phyloP scores from a whole-genome alignment of 2,797 vertebrate genomes.

The Schizopygopsis pylzovi region DNA sequence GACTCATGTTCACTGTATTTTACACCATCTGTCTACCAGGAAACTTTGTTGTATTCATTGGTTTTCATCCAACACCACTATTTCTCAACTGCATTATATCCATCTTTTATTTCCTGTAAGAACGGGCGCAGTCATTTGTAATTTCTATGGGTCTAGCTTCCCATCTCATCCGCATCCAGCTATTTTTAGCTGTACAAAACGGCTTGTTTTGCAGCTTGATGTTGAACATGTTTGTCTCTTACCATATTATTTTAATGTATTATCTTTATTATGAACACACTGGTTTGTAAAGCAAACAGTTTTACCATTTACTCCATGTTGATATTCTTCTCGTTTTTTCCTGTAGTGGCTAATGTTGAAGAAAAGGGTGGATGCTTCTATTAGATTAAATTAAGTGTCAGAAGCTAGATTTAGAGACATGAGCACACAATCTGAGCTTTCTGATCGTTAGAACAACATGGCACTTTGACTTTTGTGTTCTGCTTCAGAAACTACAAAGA shows the following conservation, averaged over 20 bases:
- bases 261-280: not conserved
- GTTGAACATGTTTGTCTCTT: not conserved
- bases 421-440: not conserved
- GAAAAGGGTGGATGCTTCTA: not conserved
- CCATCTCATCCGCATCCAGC: not conserved
- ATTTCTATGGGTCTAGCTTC: not conserved
- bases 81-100: not conserved
- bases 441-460: not conserved
- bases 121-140: not conserved
- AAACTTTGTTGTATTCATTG: not conserved
- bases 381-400: not conserved
- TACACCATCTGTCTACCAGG: not conserved
- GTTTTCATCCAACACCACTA: not conserved
- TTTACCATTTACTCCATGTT: not conserved
- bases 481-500: constrained; percentile 10
- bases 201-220: not conserved
- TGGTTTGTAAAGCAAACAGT: not conserved
- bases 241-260: not conserved
- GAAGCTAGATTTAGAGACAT: not conserved
- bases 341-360: not conserved
- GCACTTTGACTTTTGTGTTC: not conserved
- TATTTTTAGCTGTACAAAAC: not conserved
- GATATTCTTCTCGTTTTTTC: not conserved
- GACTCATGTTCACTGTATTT: constrained; percentile 6
- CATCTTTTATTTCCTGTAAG: not conserved